Conservation (phyloP, 1,140 invertebrate genomes). For the Hylaeus anthracinus region DNA sequence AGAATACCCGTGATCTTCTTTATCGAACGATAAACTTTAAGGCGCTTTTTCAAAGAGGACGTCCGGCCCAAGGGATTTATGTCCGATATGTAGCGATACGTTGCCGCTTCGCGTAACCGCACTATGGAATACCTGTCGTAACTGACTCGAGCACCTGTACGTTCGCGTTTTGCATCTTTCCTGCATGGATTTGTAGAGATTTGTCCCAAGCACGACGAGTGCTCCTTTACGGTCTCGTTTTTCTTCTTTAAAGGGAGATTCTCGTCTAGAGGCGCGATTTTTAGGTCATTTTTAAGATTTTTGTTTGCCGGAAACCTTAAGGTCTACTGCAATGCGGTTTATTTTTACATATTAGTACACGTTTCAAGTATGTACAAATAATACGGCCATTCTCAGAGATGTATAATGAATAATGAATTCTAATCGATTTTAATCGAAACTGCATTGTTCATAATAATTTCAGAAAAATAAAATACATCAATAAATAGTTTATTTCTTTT, state of each 20-base stretch:
- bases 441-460: too few species aligned
- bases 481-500: too few species aligned
- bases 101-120: background rate
- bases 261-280: too few species aligned
- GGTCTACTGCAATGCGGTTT: too few species aligned
- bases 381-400: too few species aligned
- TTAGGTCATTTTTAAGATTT: too few species aligned
- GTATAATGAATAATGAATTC: too few species aligned
- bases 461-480: too few species aligned
- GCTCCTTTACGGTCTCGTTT: background rate
- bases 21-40: slow-evolving; percentile 35
- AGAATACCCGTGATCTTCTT: slow-evolving; percentile 14
- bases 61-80: slow-evolving; percentile 8
- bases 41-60: background rate
- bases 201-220: background rate
- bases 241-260: background rate
- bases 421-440: too few species aligned
- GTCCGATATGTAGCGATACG: slow-evolving; percentile 4
- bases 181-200: slow-evolving; percentile 16
- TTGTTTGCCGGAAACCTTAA: too few species aligned
- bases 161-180: background rate
- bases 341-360: too few species aligned
- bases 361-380: too few species aligned
- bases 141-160: slow-evolving; percentile 12
- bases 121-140: slow-evolving; percentile 11